Evolutionary conservation across 2,113 vertebrate species (phyloP), one percentile per base, ranked within the genome.

Genomic region (Taurulus bubalis): DNA sequence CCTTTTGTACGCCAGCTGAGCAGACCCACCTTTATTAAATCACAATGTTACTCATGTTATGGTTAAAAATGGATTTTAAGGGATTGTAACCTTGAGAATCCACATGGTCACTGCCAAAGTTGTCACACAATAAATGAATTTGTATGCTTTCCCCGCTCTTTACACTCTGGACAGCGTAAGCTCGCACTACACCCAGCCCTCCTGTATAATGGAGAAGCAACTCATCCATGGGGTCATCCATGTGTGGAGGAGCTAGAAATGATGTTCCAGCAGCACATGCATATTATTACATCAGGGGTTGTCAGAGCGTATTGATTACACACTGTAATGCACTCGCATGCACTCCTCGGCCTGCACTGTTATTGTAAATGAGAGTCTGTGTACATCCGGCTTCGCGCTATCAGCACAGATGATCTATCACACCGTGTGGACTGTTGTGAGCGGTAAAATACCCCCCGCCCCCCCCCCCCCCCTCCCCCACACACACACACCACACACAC

Each of bases 221-320:
- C 78, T 82, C 89, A 90, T 90, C 83, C 81, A 47, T 10, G 66
- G 68, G 80, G 75, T 88, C 77, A 91, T 80, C 75, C 89, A 76
- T 86, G 88, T 89, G 88, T 85, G 90, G 71, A 78, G 68, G 78
- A 77, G 53, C 82, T 71, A 77, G 81, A 86, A 90, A 89, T 79
- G 80, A 80, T 85, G 88, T 80, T 3, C 2, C 66, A 65, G 85
- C 85, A 87, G 90, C 82, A 89, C 86, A 92, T 92, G 85, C 86
- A 88, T 90, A 93, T 91, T 90, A 92, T 90, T 87, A 88, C 87
- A 91, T 90, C 90, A 89, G 77, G 68, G 84, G 28, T 85, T 91
- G 90, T 89, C 90, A 90, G 86, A 80, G 83, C 4, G 34, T 91
- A 93, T 93, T 89, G 93, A 94, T 93, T 84, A 90, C 85, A 82